Percentiles rank a stretch among this genome's conserved stretches.
phyloP scores from a whole-genome alignment of 2,113 vertebrate species.

The Dasypus novemcinctus region DNA sequence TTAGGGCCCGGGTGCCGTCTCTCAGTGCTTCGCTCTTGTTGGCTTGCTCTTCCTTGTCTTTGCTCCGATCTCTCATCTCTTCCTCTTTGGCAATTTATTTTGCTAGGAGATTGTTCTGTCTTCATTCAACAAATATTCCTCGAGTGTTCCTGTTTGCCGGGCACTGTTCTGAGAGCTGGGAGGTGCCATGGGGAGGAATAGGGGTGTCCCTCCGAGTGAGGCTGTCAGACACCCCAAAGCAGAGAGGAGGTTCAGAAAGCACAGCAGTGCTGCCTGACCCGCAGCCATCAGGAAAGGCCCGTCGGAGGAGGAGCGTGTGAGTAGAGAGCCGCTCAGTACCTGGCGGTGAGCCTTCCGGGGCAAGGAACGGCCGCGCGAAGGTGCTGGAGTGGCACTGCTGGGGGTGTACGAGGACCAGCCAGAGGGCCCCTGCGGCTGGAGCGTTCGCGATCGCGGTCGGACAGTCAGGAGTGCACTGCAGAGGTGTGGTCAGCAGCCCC shows the following conservation, averaged over 20 bases:
- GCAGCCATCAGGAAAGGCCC: not conserved
- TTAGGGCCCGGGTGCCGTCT: not conserved
- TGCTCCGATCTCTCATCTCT: not conserved
- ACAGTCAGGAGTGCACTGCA: not conserved
- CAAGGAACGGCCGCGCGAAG: not conserved
- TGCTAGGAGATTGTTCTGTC: not conserved
- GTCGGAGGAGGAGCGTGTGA: not conserved
- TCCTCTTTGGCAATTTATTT: not conserved
- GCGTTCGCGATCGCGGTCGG: not conserved
- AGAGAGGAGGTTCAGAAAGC: not conserved
- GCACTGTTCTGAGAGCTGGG: not conserved
- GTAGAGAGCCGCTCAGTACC: not conserved
- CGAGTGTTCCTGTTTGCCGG: not conserved
- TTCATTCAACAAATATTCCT: not conserved
- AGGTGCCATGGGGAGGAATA: accelerated
- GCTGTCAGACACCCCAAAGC: not conserved
- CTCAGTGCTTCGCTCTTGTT: no score
- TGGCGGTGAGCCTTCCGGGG: not conserved
- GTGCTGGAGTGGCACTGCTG: not conserved
- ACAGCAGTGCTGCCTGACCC: not conserved
- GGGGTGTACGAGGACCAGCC: not conserved
- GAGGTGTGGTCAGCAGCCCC: not conserved
- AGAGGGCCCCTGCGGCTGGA: not conserved
- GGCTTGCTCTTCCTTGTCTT: not conserved
- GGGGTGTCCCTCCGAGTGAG: no score